These are phyloP conservation scores for Pachycephala philippinensis DNA, from an alignment of 2,113 vertebrate species.

Conservation along the genomic window DNA sequence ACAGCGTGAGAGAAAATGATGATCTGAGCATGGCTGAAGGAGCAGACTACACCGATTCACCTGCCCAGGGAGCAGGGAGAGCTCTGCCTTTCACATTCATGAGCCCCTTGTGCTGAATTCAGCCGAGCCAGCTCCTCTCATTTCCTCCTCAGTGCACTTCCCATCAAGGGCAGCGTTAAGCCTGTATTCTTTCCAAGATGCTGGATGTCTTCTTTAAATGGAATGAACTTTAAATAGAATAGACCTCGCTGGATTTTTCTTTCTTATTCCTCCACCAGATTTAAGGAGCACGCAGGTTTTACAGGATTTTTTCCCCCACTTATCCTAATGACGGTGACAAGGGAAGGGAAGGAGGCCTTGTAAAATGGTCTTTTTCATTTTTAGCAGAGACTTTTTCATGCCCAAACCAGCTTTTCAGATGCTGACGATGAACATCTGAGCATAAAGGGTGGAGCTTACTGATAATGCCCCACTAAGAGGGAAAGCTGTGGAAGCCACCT, in stretches of 20 bases:
- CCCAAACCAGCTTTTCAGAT: neutral
- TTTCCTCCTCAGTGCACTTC: neutral
- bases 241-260: neutral
- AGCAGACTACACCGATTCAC: neutral
- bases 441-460: neutral
- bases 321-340: rapidly evolving
- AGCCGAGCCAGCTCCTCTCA: neutral
- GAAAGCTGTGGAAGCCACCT: neutral
- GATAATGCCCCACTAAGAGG: neutral
- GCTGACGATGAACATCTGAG: neutral
- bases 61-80: neutral
- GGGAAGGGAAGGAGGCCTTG: neutral
- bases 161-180: neutral
- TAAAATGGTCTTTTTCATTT: neutral
- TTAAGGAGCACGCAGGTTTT: neutral
- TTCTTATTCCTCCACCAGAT: neutral
- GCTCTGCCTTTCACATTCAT: neutral
- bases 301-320: neutral
- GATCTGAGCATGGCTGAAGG: neutral
- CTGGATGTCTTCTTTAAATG: neutral
- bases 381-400: neutral
- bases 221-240: neutral
- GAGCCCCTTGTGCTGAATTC: neutral
- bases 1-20: neutral
- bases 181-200: neutral